Conservation (phyloP, 2,797 vertebrate species). For the Cygnus olor region DNA sequence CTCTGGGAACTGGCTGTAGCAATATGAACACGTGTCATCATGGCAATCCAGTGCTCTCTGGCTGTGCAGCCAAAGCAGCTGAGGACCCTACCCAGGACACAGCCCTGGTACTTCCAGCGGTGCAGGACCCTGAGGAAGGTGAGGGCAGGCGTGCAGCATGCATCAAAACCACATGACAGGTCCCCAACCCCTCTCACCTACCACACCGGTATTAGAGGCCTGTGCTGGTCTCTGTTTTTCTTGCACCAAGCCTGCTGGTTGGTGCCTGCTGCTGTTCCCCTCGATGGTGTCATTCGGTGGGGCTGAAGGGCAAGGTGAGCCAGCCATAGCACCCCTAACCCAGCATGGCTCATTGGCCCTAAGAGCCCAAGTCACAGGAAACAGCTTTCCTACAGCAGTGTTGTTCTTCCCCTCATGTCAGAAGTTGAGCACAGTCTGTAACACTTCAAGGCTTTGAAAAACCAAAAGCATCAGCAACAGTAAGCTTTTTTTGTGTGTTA, state of each 20-base stretch:
- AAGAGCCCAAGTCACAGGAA: background rate
- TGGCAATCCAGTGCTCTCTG: background rate
- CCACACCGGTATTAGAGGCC: rapidly evolving
- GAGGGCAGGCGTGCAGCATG: background rate
- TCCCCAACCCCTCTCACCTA: background rate
- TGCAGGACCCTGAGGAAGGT: rapidly evolving
- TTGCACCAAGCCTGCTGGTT: background rate
- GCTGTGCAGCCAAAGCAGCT: background rate
- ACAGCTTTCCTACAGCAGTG: background rate
- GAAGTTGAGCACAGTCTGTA: background rate
- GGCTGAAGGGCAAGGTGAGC: background rate
- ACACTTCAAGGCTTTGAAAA: background rate
- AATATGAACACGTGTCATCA: background rate
- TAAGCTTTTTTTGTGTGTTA: background rate
- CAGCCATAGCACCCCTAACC: background rate
- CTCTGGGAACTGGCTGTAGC: rapidly evolving
- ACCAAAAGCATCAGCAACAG: background rate
- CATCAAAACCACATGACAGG: rapidly evolving
- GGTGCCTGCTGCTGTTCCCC: background rate
- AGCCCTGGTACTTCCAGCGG: background rate
- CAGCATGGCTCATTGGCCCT: background rate
- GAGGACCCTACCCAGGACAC: background rate
- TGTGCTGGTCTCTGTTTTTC: background rate
- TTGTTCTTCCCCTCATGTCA: rapidly evolving
- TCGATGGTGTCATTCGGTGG: rapidly evolving